Evolutionary conservation across 92 coral and sea anemone species (phyloP), one percentile per base, ranked within the genome.

Genomic region (Zoanthus sansibaricus): DNA sequence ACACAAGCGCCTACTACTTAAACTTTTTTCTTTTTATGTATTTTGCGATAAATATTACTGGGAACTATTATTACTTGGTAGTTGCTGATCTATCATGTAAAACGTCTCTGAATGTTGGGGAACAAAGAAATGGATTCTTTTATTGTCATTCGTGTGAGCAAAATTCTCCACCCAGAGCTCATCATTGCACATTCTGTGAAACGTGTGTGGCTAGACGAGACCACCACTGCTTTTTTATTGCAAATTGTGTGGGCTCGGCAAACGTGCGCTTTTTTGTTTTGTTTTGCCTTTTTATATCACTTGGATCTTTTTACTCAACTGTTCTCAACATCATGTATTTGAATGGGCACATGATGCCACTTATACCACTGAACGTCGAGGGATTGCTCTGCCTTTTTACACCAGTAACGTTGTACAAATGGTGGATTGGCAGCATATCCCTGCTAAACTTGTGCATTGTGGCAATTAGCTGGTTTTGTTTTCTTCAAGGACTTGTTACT

Each of bases 141-240:
- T 95, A 86, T 66, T 95, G 98, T 72, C 98, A 95, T 49, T 93
- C 94, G 1, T 95, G 98, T 72, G 94, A 91, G 56, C 91, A 88
- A 64, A 95, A 95, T 58, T 95, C 98, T 52, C 98, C 98, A 11
- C 94, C 94, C 45, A 91, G 98, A 89, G 87, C 98, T 21, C 98
- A 95, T 56, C 98, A 95, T 44, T 95, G 98, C 79, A 74, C 86
- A 6, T 70, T 91, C 20, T 95, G 98, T 78, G 89, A 90, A 84
- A 82, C 79, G 10, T 95, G 98, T 47, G 83, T 95, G 14, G 90
- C 89, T 25, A 85, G 94, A 82, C 92, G 92, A 48, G 98, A 95
- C 86, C 98, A 95, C 56, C 98, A 95, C 75, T 95, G 98, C 55
- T 89, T 91, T 58, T 93, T 95, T 72, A 79, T 92, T 47, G 96